Conservation (phyloP, 2,113 vertebrate genomes). For the Scatophagus argus region DNA sequence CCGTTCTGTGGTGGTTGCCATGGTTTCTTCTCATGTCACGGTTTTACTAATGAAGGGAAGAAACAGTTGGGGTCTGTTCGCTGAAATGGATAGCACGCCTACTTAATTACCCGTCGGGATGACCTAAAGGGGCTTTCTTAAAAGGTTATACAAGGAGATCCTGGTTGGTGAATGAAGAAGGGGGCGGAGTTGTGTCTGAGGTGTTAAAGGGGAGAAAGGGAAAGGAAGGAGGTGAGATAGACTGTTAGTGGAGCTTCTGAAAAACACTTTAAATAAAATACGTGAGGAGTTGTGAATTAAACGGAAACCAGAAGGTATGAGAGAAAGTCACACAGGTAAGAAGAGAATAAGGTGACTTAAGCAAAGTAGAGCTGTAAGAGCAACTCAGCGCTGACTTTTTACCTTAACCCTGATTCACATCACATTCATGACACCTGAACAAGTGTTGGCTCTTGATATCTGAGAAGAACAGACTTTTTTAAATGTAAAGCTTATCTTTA, state of each 20-base stretch:
- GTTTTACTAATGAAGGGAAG: constrained; percentile 74
- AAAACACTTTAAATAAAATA: background rate
- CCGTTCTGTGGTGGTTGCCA: constrained; percentile 64
- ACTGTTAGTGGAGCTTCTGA: background rate
- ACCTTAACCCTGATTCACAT: background rate
- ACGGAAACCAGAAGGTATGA: background rate
- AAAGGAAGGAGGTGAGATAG: background rate
- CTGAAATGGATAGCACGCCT: constrained; percentile 35
- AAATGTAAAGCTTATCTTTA: constrained; percentile 18
- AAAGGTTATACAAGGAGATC: constrained; percentile 12
- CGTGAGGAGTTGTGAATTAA: background rate
- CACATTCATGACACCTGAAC: background rate
- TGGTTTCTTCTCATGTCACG: constrained; percentile 65
- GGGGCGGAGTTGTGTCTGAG: background rate
- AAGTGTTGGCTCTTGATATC: background rate
- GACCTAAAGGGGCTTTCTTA: constrained; percentile 36
- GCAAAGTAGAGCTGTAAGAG: background rate
- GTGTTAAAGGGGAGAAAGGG: too few relatives aligned
- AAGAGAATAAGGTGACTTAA: background rate
- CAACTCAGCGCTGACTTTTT: background rate
- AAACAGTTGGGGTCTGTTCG: constrained; percentile 69
- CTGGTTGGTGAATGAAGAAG: background rate
- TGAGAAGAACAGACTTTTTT: background rate
- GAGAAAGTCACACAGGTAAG: background rate
- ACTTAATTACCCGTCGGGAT: constrained; percentile 38